Evolutionary conservation across 1,140 invertebrate species (phyloP), one percentile per base, ranked within the genome.

Genomic region (Branchinecta lynchi): DNA sequence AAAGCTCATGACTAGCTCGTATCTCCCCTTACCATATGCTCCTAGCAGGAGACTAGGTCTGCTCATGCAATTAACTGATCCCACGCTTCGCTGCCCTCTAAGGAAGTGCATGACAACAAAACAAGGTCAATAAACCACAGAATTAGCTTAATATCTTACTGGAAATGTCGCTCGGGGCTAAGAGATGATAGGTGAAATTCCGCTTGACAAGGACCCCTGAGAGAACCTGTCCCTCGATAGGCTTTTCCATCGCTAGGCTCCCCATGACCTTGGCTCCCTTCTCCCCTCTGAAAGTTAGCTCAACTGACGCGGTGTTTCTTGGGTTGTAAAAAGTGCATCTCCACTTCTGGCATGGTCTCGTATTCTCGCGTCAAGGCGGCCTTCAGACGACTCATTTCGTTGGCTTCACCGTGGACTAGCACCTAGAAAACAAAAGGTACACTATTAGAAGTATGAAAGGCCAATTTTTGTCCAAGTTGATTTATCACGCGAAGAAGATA

Each of bases 211-310:
- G 80, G 71, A 99, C 88, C 0, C 96, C 97, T 8, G 93, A 93
- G 3, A 99, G 80, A 68, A 84, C 84, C 66, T 88, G 83, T 8
- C 87, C 88, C 6, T 90, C 85, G 75, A 85, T 84, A 0, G 93
- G 89, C 43, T 85, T 86, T 60, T 91, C 86, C 73, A 91, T 82
- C 0, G 96, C 95, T 60, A 99, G 79, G 8, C 84, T 84, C 0
- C 96, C 96, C 86, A 98, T 96, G 20, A 90, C 86, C 83, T 98
- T 99, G 0, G 96, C 95, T 10, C 93, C 96, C 80, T 96, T 98
- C 78, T 99, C 96, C 17, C 96, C 96, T 65, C 93, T 80, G 78
- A 99, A 99, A 76, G 93, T 89, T 32, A 99, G 83, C 74, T 93
- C 86, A 0, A 99, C 90, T 8, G 87, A 85, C 69, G 95, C 90